Conservation (phyloP, 2,797 vertebrate species). For the Pseudochromis fuscus region DNA sequence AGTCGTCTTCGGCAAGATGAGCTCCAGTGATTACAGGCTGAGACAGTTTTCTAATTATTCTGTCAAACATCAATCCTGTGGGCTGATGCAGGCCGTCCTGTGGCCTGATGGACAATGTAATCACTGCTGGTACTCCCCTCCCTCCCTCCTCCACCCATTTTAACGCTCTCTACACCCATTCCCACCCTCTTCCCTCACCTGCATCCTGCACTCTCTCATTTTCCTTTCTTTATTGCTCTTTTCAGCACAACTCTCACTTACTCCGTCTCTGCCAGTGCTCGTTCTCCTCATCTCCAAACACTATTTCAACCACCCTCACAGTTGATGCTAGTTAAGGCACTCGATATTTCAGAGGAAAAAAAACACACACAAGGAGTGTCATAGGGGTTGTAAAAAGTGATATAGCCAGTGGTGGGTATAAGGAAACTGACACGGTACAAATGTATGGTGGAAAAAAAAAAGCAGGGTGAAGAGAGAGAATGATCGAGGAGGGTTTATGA, state of each 20-base stretch:
- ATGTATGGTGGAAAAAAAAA: not conserved
- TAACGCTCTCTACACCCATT: constrained; percentile 44
- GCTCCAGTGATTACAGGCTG: constrained; percentile 91
- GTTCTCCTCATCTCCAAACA: constrained; percentile 30
- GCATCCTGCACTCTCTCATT: constrained; percentile 44
- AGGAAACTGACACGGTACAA: not conserved
- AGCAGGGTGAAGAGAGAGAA: not conserved
- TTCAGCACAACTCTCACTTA: constrained; percentile 36
- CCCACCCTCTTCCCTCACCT: constrained; percentile 44
- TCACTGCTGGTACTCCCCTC: constrained; percentile 83
- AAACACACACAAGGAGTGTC: constrained; percentile 37
- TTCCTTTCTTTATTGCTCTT: constrained; percentile 46
- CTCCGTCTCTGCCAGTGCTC: constrained; percentile 27
- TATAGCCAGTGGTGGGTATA: constrained; percentile 2
- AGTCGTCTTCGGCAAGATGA: constrained; percentile 88
- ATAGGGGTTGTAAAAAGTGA: constrained; percentile 33
- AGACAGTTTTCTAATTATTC: constrained; percentile 99
- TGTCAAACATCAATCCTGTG: constrained; percentile 98
- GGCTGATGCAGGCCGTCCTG: constrained; percentile 88
- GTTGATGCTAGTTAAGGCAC: constrained; percentile 11
- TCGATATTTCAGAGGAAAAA: constrained; percentile 6
- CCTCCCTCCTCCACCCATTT: constrained; percentile 40
- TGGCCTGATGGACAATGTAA: constrained; percentile 95
- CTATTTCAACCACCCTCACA: constrained; percentile 1
- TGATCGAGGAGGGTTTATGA: no score